Base-by-base conservation (phyloP, 2,113 vertebrate genomes). In the Hippoglossus stenolepis region DNA sequence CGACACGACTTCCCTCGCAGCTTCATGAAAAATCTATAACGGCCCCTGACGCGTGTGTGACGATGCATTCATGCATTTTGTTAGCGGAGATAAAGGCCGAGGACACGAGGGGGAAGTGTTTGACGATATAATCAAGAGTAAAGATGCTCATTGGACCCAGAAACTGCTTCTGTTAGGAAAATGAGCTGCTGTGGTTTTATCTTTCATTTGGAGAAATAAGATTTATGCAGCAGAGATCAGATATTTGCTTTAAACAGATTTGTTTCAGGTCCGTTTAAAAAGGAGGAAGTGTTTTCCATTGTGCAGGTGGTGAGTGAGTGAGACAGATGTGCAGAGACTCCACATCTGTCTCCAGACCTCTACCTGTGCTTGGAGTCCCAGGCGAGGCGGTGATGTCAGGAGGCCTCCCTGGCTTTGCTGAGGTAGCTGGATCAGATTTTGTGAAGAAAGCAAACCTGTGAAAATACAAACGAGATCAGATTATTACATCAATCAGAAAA, bases 351-450 rank as follows among this genome's bases (percentile, higher is more conserved):
- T 26, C 18, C 38, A 20, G 18, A 20, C 65, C 3, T 1, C 84
- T 80, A 97, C 96, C 96, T 97, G 96, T 91, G 96, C 91, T 85
- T 96, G 95, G 75, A 96, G 95, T 69, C 95, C 93, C 68, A 96
- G 90, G 78, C 96, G 95, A 79, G 96, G 93, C n/a, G 96, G 96
- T 65, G 91, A 88, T 64, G 95, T 93, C 85, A 97, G 91, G n/a
- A 97, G 94, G 26, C 94, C 94, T 76, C 95, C 96, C 73, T 94
- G 94, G 92, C 92, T 96, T 92, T 96, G 96, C 94, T 97, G 96
- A 97, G 96, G 96, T 97, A 97, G 96, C 93, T 96, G 93, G 93
- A 97, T 96, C 90, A 97, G 91, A 95, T 97, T 97, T 94, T 93
- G 88, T 83, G 96, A 95, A 0, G 96, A 94, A 73, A 97, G 95